Evolutionary conservation across 2,797 vertebrate genomes (phyloP), one percentile per base, ranked within the genome.

Genomic region (Xyrichtys novacula): DNA sequence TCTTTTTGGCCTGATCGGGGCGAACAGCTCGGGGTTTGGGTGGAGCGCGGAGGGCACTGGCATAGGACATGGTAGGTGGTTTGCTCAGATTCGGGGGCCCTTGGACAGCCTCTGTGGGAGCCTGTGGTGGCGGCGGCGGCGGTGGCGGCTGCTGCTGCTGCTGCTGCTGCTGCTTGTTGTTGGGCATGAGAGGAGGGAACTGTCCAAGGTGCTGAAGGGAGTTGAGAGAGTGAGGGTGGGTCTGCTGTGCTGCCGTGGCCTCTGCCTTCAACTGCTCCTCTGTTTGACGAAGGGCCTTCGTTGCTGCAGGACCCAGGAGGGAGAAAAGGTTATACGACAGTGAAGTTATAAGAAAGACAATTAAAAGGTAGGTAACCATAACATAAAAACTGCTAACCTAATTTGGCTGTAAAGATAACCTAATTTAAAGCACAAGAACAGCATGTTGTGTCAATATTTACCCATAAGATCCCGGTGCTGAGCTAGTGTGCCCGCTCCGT

Each of bases 171-270:
- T 17, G 66, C 0, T 93, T 92, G 53, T 88, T 98, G 91, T 93
- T 97, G 90, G 97, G 93, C 96, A 98, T 94, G 85, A 99, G 96
- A 4, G 97, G 97, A 14, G 98, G 98, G 86, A 99, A 99, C 95
- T 99, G 97, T 95, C 97, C 96, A 0, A 96, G 97, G 53, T 98
- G 97, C 84, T 98, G 97, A 25, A 98, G 96, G 85, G 96, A 82
- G 38, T 69, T 95, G 85, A 96, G 95, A 67, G 95, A 78, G 56
- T 95, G 94, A 42, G 95, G 94, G 70, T 93, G 92, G 1, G 89
- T 65, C 53, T 85, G 87, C 84, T 87, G 91, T 55, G 83, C 56
- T 42, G 77, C 64, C 17, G 94, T 88, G 75, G 88, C 95, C 42
- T 98, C 97, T 0, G 91, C 81, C 87, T 98, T 98, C 85, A 94